Percentiles rank a stretch among this genome's conserved stretches.
phyloP scores from a whole-genome alignment of 2,113 vertebrate genomes.

The Triplophysa siluroides region DNA sequence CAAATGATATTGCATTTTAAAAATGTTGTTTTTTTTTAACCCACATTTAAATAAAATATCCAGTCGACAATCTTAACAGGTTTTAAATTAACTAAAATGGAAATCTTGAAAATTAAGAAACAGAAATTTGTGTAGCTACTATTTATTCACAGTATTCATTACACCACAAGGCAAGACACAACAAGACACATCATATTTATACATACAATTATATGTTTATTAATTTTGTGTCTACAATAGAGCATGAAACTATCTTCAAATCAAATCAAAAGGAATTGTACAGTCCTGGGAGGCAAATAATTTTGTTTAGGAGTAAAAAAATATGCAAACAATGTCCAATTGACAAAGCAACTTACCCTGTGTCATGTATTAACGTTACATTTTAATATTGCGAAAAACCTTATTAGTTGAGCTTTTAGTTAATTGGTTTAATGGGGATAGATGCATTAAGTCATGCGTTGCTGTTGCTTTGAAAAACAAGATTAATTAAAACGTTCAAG shows the following conservation, averaged over 20 bases:
- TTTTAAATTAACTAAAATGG: too few relatives aligned
- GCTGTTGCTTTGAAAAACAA: not conserved
- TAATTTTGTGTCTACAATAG: not conserved
- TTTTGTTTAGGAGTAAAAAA: slow-evolving; percentile 14
- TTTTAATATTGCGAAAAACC: slow-evolving; percentile 18
- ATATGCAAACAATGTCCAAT: slow-evolving; percentile 25
- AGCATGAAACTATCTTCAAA: slow-evolving; percentile 11
- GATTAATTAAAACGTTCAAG: slow-evolving; percentile 37
- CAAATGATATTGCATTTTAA: too few relatives aligned
- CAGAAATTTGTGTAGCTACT: too few relatives aligned
- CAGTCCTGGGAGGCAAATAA: not conserved
- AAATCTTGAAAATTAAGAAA: too few relatives aligned
- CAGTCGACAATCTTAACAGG: too few relatives aligned
- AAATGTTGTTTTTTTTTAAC: too few relatives aligned
- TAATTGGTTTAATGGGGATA: slow-evolving; percentile 24
- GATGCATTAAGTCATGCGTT: slow-evolving; percentile 23
- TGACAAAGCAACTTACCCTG: slow-evolving; percentile 28
- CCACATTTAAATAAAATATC: too few relatives aligned
- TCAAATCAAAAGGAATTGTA: slow-evolving; percentile 12
- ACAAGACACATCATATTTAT: too few relatives aligned
- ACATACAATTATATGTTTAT: not conserved
- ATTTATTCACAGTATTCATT: too few relatives aligned
- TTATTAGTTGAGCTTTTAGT: slow-evolving; percentile 38
- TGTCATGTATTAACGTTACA: slow-evolving; percentile 25
- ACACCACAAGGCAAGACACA: too few relatives aligned